Evolutionary conservation across 2,113 vertebrate species (phyloP).

Genomic region (Xenopus borealis): DNA sequence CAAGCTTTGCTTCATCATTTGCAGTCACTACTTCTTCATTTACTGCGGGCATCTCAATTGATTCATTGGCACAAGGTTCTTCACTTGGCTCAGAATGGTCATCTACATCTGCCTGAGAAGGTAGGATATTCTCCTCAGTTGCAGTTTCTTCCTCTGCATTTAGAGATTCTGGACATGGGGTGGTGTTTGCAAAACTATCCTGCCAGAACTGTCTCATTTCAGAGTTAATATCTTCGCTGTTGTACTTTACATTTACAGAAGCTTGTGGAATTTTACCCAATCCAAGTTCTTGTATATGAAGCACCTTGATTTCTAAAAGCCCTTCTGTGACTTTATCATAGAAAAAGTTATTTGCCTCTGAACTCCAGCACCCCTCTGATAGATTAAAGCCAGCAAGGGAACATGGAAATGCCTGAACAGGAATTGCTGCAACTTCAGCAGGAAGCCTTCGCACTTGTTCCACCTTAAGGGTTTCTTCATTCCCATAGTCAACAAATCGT

Average conservation of each 20-base stretch:
- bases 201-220: constrained; percentile 72
- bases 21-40: background rate
- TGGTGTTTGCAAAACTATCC: background rate
- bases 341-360: constrained; percentile 67
- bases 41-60: background rate
- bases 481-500: constrained; percentile 85
- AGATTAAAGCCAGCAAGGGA: constrained; percentile 74
- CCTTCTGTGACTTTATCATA: constrained; percentile 63
- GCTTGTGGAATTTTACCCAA: constrained; percentile 53
- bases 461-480: constrained; percentile 60
- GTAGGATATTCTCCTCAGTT: background rate
- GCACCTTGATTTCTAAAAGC: constrained; percentile 69
- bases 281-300: constrained; percentile 52
- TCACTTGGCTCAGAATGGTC: background rate
- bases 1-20: background rate
- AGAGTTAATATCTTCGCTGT: constrained; percentile 70
- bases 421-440: constrained; percentile 57
- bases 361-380: constrained; percentile 69
- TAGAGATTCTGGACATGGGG: background rate
- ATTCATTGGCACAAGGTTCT: background rate
- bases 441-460: constrained; percentile 68
- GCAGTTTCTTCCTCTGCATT: background rate
- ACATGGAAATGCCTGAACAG: constrained; percentile 81
- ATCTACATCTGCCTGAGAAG: background rate
- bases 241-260: constrained; percentile 67